These are phyloP conservation scores for Rhynchonycteris naso DNA, from an alignment of 2,797 vertebrate species.

Conservation along the genomic window DNA sequence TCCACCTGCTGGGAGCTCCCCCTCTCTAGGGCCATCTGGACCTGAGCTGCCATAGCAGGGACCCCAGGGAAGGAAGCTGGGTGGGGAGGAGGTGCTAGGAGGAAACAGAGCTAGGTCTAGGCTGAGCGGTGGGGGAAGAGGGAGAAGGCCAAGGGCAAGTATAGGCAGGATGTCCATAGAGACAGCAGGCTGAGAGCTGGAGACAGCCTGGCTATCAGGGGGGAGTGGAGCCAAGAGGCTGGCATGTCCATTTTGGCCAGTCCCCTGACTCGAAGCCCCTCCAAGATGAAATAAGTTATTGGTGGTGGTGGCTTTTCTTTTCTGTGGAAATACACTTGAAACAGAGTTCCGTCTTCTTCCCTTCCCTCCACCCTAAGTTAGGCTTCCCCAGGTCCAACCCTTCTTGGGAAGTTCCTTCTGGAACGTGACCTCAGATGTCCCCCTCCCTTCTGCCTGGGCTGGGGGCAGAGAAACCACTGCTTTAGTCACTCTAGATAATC, in stretches of 20 bases:
- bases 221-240: not conserved
- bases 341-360: not conserved
- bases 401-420: constrained; percentile 46
- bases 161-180: not conserved
- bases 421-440: constrained; percentile 54
- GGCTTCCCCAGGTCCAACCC: not conserved
- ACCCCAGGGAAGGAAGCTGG: not conserved
- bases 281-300: not conserved
- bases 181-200: not conserved
- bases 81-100: not conserved
- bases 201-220: not conserved
- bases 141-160: not conserved
- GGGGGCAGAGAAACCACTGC: constrained; percentile 71
- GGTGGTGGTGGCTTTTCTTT: not conserved
- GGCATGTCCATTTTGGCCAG: not conserved
- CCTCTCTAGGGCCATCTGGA: not conserved
- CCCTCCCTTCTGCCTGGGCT: constrained; percentile 60
- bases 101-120: not conserved
- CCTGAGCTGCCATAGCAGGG: not conserved
- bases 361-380: not conserved
- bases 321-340: not conserved
- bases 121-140: not conserved
- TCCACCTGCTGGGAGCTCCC: not conserved
- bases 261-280: not conserved
- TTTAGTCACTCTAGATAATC: constrained; percentile 82